These are phyloP conservation scores for Iguana delicatissima DNA, from an alignment of 2,797 vertebrate species.

Conservation along the genomic window DNA sequence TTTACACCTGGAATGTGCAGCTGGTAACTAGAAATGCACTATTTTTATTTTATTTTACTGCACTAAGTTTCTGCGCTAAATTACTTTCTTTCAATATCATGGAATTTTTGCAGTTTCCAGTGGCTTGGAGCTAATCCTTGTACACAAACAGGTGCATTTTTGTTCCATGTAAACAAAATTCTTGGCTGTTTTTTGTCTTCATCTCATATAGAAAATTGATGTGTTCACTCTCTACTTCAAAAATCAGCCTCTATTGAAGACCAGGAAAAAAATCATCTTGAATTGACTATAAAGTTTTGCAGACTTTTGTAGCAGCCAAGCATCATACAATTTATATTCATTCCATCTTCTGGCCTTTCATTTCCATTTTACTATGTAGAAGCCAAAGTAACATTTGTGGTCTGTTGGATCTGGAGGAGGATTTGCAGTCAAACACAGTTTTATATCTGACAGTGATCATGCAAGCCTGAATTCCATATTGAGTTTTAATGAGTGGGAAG, in stretches of 20 bases:
- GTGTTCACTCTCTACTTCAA: constrained; percentile 13
- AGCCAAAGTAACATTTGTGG: constrained; percentile 36
- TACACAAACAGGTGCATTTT: background rate
- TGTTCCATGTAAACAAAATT: constrained; percentile 10
- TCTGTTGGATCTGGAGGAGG: constrained; percentile 18
- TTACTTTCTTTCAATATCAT: background rate
- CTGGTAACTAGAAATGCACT: background rate
- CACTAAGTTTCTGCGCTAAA: background rate
- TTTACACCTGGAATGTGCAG: background rate
- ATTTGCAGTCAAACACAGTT: constrained; percentile 44
- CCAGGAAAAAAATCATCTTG: background rate
- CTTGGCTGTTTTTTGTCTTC: constrained; percentile 7
- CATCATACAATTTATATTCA: constrained; percentile 25
- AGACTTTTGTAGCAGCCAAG: background rate
- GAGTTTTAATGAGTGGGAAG: constrained; percentile 17
- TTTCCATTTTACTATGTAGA: constrained; percentile 34
- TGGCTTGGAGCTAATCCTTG: background rate
- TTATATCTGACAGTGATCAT: constrained; percentile 29
- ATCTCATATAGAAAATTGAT: background rate
- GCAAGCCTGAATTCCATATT: constrained; percentile 14
- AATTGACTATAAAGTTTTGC: constrained; percentile 24
- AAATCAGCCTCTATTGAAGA: constrained; percentile 10
- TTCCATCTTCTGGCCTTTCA: constrained; percentile 32
- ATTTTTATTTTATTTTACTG: background rate
- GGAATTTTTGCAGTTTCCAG: background rate